Evolutionary conservation across 2,797 vertebrate genomes (phyloP).

Genomic region (Syngnathus rostellatus): DNA sequence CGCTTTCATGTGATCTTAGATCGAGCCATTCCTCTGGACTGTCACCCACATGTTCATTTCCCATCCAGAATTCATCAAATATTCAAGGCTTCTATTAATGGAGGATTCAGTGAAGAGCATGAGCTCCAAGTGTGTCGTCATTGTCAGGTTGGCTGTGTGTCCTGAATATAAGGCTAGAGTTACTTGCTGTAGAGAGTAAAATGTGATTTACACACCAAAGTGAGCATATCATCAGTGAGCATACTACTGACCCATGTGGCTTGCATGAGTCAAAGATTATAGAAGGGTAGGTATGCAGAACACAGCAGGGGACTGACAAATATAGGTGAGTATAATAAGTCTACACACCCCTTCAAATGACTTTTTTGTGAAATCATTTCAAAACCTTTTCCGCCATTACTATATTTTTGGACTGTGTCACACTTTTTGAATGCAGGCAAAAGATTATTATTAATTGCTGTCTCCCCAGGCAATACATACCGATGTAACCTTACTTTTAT

Average conservation of each 20-base stretch:
- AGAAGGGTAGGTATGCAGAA: neutral
- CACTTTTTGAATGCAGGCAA: too few relatives aligned
- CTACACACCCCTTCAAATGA: neutral
- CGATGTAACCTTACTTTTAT: neutral
- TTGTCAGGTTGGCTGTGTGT: neutral
- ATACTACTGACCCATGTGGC: neutral
- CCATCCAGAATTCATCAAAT: constrained; percentile 50
- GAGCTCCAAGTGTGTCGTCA: neutral
- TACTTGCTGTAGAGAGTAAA: neutral
- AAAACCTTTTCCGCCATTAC: too few relatives aligned
- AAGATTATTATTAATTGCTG: neutral
- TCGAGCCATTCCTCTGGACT: constrained; percentile 33
- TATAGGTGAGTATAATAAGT: neutral
- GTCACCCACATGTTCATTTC: constrained; percentile 33
- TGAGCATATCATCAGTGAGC: neutral
- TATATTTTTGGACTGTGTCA: too few relatives aligned
- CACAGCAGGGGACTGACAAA: neutral
- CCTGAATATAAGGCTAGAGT: neutral
- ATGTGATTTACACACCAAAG: neutral
- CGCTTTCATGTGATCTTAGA: constrained; percentile 21
- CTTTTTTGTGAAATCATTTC: too few relatives aligned
- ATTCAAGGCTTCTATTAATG: constrained; percentile 49
- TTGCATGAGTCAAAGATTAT: neutral
- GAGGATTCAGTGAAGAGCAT: constrained; percentile 21
- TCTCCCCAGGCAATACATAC: neutral